phyloP scores from a whole-genome alignment of 2,797 vertebrate genomes.

The Poeciliopsis paucimaculata region DNA sequence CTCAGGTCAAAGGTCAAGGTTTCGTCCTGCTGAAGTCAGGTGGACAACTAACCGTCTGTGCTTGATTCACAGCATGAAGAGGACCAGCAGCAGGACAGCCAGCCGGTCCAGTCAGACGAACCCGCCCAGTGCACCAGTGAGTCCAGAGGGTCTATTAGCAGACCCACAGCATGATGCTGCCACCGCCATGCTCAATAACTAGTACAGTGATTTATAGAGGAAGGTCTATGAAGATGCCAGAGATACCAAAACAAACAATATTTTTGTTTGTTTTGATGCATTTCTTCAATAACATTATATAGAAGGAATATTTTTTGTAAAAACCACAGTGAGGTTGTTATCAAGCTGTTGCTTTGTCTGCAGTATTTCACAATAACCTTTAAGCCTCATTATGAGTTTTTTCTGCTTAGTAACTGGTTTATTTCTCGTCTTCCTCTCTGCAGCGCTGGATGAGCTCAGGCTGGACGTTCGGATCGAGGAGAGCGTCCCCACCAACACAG shows the following conservation, averaged over 20 bases:
- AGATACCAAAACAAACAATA: too few species aligned
- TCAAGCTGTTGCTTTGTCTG: neutral
- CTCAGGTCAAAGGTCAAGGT: neutral
- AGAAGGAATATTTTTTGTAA: neutral
- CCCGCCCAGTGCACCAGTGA: conserved; percentile 21
- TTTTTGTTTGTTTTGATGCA: neutral
- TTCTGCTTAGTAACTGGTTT: neutral
- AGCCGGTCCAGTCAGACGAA: conserved; percentile 7
- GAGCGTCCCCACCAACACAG: conserved; percentile 41
- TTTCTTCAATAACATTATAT: neutral
- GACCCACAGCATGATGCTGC: neutral
- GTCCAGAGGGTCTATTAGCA: neutral
- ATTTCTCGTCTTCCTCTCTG: neutral
- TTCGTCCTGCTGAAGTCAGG: neutral
- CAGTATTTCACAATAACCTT: neutral
- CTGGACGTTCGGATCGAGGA: conserved; percentile 79
- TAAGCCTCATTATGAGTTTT: neutral
- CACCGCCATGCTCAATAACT: neutral
- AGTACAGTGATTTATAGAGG: neutral
- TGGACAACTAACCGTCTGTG: neutral
- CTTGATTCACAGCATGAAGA: conserved; percentile 34
- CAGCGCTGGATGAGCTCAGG: conserved; percentile 72
- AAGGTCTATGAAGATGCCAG: neutral
- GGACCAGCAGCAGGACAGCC: neutral
- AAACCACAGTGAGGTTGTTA: neutral